phyloP scores from a whole-genome alignment of 2,888 invertebrate species.

The Acleris emargana region DNA sequence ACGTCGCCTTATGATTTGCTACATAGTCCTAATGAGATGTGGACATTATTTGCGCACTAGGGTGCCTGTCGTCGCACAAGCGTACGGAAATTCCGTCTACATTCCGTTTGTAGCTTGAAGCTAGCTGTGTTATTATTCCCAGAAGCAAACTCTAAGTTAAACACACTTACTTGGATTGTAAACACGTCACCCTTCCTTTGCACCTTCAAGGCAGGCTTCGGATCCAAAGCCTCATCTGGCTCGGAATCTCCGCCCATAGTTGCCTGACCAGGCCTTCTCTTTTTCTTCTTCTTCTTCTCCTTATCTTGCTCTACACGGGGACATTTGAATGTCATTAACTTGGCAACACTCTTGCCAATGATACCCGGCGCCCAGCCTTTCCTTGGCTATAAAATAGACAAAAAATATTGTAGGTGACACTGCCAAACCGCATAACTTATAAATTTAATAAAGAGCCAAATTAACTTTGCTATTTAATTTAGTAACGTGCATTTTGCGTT shows the following conservation, averaged over 20 bases:
- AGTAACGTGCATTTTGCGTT: too few species aligned
- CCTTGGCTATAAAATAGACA: slow-evolving; percentile 54
- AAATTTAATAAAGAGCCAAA: too few species aligned
- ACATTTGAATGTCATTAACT: slow-evolving; percentile 73
- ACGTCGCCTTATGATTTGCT: too few species aligned
- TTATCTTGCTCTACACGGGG: slow-evolving; percentile 65
- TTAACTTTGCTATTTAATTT: too few species aligned
- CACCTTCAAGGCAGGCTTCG: slow-evolving; percentile 85
- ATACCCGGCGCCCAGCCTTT: slow-evolving; percentile 84
- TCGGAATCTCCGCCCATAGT: slow-evolving; percentile 71
- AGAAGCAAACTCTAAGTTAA: not conserved
- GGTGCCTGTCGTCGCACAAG: too few species aligned
- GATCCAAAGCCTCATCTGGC: slow-evolving; percentile 76
- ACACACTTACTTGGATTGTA: slow-evolving; percentile 80
- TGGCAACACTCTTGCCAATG: slow-evolving; percentile 78
- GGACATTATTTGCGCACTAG: too few species aligned
- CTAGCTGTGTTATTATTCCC: not conserved
- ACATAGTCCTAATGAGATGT: too few species aligned
- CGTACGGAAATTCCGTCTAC: too few species aligned
- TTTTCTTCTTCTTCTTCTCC: slow-evolving; percentile 71
- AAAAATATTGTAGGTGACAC: not conserved
- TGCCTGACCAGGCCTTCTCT: slow-evolving; percentile 50
- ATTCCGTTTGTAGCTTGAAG: too few species aligned
- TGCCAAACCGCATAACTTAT: too few species aligned
- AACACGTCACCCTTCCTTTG: slow-evolving; percentile 86